phyloP scores from a whole-genome alignment of 2,113 vertebrate species.

The Holacanthus passer region DNA sequence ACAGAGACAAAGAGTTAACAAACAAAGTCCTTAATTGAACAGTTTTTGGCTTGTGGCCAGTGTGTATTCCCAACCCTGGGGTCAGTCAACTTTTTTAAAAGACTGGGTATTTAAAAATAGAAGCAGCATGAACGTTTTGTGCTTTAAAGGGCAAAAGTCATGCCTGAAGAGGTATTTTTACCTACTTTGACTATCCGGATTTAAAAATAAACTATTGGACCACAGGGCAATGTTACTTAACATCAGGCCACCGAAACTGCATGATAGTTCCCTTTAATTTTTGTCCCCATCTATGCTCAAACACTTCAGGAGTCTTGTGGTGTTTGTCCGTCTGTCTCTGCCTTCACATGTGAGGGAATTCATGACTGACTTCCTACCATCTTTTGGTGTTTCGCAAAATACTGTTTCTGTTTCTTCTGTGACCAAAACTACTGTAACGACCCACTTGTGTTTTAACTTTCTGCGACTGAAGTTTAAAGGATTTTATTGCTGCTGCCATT shows the following conservation, averaged over 20 bases:
- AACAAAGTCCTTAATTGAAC: neutral
- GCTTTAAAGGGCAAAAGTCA: conserved; percentile 18
- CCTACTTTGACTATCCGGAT: conserved; percentile 10
- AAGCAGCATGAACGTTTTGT: conserved; percentile 1
- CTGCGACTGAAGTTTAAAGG: conserved; percentile 17
- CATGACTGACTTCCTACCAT: neutral
- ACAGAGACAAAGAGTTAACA: no score
- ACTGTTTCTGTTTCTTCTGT: no score
- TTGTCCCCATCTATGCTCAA: neutral
- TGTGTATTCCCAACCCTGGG: neutral
- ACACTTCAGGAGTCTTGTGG: neutral
- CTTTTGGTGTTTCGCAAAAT: neutral
- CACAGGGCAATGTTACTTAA: neutral
- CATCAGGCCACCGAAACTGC: conserved; percentile 20
- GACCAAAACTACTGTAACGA: neutral
- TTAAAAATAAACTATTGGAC: conserved; percentile 14
- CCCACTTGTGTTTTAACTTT: neutral
- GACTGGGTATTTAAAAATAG: conserved; percentile 26
- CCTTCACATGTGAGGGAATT: neutral
- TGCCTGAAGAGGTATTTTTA: conserved; percentile 16
- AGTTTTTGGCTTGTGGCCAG: neutral
- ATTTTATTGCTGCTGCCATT: conserved; percentile 38
- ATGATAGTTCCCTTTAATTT: neutral
- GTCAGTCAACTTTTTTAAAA: conserved; percentile 8
- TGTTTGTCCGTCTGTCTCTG: neutral